Conservation (phyloP, 2,888 invertebrate species). For the Drosophila paramelanica region DNA sequence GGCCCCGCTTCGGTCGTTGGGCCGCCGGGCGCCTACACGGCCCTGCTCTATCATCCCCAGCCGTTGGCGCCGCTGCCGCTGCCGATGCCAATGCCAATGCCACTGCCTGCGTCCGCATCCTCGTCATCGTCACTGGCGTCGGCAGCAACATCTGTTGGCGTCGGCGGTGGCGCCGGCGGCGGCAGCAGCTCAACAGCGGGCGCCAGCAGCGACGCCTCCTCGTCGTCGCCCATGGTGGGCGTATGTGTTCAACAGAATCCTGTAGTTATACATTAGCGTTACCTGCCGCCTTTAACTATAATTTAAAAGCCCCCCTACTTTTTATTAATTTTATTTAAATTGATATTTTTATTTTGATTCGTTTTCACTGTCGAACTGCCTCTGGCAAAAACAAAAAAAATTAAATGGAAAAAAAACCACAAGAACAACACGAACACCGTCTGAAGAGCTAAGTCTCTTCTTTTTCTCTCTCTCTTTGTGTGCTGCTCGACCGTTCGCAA, state of each 20-base stretch:
- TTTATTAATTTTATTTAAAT: slow-evolving; percentile 36
- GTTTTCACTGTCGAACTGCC: no score
- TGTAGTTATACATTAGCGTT: slow-evolving; percentile 91
- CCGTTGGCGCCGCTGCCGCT: slow-evolving; percentile 62
- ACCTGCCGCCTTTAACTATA: slow-evolving; percentile 55
- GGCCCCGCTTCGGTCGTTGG: slow-evolving; percentile 60
- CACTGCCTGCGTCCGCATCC: slow-evolving; percentile 50
- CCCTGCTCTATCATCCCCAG: slow-evolving; percentile 70
- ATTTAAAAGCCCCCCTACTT: slow-evolving; percentile 20
- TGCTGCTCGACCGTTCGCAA: slow-evolving; percentile 28
- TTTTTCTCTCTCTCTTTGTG: slow-evolving; percentile 4
- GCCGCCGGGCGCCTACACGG: slow-evolving; percentile 71
- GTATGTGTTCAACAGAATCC: slow-evolving; percentile 97
- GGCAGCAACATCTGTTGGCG: slow-evolving; percentile 25
- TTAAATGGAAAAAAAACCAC: neutral
- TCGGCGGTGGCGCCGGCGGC: slow-evolving; percentile 11
- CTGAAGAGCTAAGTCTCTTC: slow-evolving; percentile 8
- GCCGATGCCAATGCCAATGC: slow-evolving; percentile 56
- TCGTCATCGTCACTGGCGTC: slow-evolving; percentile 29
- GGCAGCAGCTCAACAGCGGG: slow-evolving; percentile 61
- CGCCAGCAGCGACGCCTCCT: slow-evolving; percentile 82
- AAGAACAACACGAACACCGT: slow-evolving; percentile 10
- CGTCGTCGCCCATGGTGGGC: slow-evolving; percentile 93
- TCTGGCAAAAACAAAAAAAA: no score
- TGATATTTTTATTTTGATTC: slow-evolving; percentile 11